These are phyloP conservation scores for Piscicola geometra DNA, from an alignment of 2,888 invertebrate species.

Conservation along the genomic window DNA sequence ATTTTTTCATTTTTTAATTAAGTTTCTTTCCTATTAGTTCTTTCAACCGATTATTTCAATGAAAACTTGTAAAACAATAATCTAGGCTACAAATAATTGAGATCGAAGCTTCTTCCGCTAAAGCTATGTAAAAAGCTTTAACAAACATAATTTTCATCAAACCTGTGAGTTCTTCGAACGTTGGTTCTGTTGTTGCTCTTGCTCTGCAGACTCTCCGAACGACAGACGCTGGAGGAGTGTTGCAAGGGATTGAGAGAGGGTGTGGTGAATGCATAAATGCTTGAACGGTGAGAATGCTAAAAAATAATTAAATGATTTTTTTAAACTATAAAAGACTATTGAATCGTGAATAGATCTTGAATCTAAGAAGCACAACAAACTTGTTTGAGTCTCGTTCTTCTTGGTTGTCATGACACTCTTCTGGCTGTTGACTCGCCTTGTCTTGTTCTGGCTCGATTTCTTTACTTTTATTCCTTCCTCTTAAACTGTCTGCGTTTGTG, in stretches of 20 bases:
- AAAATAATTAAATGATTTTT: background rate
- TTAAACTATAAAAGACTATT: background rate
- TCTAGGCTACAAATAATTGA: too few relatives aligned
- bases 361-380: background rate
- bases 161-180: constrained; percentile 42
- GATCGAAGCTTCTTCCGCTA: too few relatives aligned
- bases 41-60: background rate
- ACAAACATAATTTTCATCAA: background rate
- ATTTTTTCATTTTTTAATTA: background rate
- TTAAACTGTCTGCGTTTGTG: background rate
- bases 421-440: background rate
- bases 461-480: background rate
- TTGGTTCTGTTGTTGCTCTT: constrained; percentile 38
- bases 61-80: too few relatives aligned
- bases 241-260: background rate
- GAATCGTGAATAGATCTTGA: background rate
- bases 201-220: constrained; percentile 69
- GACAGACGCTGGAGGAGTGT: constrained; percentile 56
- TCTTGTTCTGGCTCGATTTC: background rate
- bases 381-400: too few relatives aligned
- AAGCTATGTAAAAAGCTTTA: background rate
- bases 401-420: too few relatives aligned
- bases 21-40: background rate
- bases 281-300: background rate
- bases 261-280: too few relatives aligned